A percentile compares a stretch with the other conserved stretches of the same genome.
phyloP scores from a whole-genome alignment of 1,140 invertebrate genomes.

The Hesperophylax magnus region DNA sequence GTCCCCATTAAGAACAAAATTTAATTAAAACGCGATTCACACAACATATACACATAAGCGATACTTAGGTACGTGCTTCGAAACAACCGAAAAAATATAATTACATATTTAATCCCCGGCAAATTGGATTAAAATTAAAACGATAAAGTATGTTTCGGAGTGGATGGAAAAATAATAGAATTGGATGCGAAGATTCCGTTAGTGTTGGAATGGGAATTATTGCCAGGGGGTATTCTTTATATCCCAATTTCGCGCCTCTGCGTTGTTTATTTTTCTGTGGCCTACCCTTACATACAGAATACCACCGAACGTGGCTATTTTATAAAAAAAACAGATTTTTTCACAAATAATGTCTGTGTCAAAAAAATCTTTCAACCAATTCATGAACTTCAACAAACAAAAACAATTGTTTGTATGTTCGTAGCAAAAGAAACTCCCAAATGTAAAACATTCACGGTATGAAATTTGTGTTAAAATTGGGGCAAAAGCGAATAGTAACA shows the following conservation, averaged over 20 bases:
- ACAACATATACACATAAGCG: constrained; percentile 18
- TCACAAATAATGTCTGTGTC: no score
- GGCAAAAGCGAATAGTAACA: no score
- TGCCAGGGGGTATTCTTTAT: neutral
- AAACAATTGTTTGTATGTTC: no score
- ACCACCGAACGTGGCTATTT: no score
- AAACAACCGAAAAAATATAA: constrained; percentile 61
- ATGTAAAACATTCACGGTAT: no score
- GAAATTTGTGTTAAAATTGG: no score
- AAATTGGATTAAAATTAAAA: constrained; percentile 73
- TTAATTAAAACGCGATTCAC: constrained; percentile 55
- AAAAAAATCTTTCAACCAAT: no score
- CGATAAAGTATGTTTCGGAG: constrained; percentile 59
- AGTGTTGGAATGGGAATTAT: constrained; percentile 3
- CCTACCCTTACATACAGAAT: no score
- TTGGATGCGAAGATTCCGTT: constrained; percentile 50
- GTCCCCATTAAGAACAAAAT: constrained; percentile 56
- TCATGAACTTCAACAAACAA: no score
- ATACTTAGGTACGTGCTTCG: constrained; percentile 35
- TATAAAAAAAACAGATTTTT: no score
- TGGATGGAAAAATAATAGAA: constrained; percentile 63
- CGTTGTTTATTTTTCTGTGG: neutral
- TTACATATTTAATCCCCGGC: constrained; percentile 72
- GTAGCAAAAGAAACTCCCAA: no score
- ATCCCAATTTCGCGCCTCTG: neutral